A percentile compares a stretch with the other conserved stretches of the same genome.
These are phyloP conservation scores for Aphis craccivora DNA, from an alignment of 1,140 invertebrate genomes.

Conservation along the genomic window DNA sequence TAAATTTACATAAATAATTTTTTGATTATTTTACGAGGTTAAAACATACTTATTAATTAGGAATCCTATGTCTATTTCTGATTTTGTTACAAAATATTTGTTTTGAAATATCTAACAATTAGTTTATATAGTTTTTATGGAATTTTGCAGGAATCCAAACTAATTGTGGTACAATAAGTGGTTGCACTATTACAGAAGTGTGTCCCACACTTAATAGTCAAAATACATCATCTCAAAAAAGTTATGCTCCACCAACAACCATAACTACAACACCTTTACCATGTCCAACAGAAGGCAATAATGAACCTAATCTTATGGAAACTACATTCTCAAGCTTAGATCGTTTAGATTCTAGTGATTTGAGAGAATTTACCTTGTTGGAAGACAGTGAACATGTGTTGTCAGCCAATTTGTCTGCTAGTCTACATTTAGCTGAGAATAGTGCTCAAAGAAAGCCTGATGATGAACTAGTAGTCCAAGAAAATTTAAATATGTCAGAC, in stretches of 20 bases:
- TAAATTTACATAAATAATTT: not conserved
- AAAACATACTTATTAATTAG: not conserved
- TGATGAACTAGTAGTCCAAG: not conserved
- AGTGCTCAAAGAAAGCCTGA: not conserved
- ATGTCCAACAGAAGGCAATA: not conserved
- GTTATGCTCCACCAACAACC: not conserved
- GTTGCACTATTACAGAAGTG: conserved; percentile 32
- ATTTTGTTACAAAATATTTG: too few relatives aligned
- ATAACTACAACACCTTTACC: conserved; percentile 14
- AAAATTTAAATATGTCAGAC: conserved; percentile 24
- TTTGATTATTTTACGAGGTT: not conserved
- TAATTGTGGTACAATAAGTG: conserved; percentile 40
- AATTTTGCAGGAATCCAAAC: conserved; percentile 24
- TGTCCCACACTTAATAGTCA: not conserved
- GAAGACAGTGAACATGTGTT: conserved; percentile 47
- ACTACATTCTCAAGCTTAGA: conserved; percentile 37
- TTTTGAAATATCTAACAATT: not conserved
- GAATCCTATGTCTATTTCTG: too few relatives aligned
- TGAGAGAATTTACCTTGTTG: conserved; percentile 41
- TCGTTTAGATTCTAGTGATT: conserved; percentile 54
- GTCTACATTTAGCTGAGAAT: conserved; percentile 36
- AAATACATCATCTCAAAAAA: conserved; percentile 21
- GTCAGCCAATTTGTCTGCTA: conserved; percentile 47
- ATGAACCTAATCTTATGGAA: conserved; percentile 34
- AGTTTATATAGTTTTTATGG: not conserved